Conservation (phyloP, 2,113 vertebrate genomes). For the Leiothrix lutea region DNA sequence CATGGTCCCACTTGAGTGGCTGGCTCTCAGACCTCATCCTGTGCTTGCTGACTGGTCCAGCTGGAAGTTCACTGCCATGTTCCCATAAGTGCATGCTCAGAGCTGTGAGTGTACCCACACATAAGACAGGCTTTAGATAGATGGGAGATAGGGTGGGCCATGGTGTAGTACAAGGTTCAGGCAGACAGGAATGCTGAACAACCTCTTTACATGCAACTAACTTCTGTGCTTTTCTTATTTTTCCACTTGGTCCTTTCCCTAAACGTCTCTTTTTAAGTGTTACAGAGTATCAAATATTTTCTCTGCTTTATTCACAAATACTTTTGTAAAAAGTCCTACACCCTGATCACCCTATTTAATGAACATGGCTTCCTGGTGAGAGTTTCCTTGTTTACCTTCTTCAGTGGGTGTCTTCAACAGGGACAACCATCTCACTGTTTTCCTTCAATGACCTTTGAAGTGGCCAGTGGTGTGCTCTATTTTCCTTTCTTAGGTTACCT, state of each 20-base stretch:
- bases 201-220: neutral
- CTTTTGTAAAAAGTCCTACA: fast-evolving
- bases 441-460: neutral
- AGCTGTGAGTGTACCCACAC: fast-evolving
- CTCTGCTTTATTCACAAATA: neutral
- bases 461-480: neutral
- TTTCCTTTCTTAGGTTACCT: neutral
- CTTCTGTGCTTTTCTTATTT: neutral
- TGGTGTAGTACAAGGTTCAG: neutral
- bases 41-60: neutral
- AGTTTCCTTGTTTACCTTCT: neutral
- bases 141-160: neutral
- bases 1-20: neutral
- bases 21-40: neutral
- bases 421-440: neutral
- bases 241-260: neutral
- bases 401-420: neutral
- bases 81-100: fast-evolving
- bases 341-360: neutral
- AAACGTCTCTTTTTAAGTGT: neutral
- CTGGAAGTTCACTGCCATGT: neutral
- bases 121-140: neutral
- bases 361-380: neutral
- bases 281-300: neutral
- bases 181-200: neutral